A percentile compares a stretch with the other conserved stretches of the same genome.
phyloP scores from a whole-genome alignment of 2,797 vertebrate genomes.

The Pipistrellus pygmaeus region DNA sequence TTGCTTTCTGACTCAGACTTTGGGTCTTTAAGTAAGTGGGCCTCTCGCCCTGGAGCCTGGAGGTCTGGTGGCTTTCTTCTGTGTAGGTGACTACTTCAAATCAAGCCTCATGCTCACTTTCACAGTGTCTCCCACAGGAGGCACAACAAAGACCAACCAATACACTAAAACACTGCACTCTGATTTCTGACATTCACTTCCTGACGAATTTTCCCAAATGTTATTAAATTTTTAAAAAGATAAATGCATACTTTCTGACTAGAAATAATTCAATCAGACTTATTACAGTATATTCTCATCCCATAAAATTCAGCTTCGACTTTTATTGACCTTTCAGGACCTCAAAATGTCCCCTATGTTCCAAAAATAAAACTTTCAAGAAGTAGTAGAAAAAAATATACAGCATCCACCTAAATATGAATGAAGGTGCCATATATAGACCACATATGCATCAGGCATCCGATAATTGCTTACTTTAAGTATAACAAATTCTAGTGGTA shows the following conservation, averaged over 20 bases:
- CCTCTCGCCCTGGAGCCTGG: conserved; percentile 62
- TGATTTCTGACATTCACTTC: conserved; percentile 66
- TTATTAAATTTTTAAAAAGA: conserved; percentile 4
- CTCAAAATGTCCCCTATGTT: conserved; percentile 36
- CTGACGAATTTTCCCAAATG: neutral
- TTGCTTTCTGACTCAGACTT: conserved; percentile 75
- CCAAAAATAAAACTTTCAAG: conserved; percentile 59
- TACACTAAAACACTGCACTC: neutral
- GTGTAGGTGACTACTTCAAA: conserved; percentile 65
- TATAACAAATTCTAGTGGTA: conserved; percentile 59
- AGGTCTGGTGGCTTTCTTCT: conserved; percentile 57
- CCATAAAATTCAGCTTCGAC: conserved; percentile 40
- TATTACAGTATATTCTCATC: neutral
- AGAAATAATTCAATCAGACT: neutral
- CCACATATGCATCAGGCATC: conserved; percentile 36
- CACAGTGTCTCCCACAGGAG: conserved; percentile 37
- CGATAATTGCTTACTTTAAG: conserved; percentile 69
- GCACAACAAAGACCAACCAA: conserved; percentile 52
- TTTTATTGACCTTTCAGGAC: conserved; percentile 39
- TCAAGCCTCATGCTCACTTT: neutral
- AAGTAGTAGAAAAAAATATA: conserved; percentile 22
- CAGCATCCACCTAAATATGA: conserved; percentile 53
- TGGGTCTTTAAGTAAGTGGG: conserved; percentile 75
- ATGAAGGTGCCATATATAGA: conserved; percentile 46
- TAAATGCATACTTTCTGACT: neutral